A percentile compares a stretch with the other conserved stretches of the same genome.
phyloP scores from a whole-genome alignment of 2,888 invertebrate species.

The Odontocolon sp. region DNA sequence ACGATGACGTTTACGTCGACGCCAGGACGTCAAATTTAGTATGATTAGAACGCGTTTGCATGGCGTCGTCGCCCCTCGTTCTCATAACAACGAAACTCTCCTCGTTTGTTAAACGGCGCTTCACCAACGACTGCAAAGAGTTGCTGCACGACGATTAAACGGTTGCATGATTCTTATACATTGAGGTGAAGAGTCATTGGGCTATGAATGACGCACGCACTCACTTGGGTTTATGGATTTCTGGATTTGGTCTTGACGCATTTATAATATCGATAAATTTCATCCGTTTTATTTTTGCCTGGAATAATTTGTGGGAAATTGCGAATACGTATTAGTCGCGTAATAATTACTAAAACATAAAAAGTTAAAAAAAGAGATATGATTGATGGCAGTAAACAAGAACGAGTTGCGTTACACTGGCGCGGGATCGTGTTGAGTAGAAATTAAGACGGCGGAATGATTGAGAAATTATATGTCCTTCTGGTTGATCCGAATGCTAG shows the following conservation, averaged over 20 bases:
- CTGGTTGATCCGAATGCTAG: background rate
- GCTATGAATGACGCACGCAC: slow-evolving; percentile 33
- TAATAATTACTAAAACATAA: no score
- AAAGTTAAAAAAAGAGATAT: no score
- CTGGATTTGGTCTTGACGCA: slow-evolving; percentile 7
- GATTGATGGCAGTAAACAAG: no score
- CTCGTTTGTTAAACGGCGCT: slow-evolving; percentile 51
- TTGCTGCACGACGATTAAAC: slow-evolving; percentile 29
- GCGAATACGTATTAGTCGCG: background rate
- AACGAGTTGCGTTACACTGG: background rate
- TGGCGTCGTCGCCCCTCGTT: slow-evolving; percentile 25
- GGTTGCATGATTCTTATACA: slow-evolving; percentile 30
- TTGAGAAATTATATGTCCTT: background rate
- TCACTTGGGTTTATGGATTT: slow-evolving; percentile 25
- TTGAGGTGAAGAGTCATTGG: slow-evolving; percentile 41
- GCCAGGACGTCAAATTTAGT: slow-evolving; percentile 51
- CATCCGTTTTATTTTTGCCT: background rate
- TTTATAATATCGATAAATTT: slow-evolving; percentile 3
- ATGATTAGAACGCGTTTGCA: slow-evolving; percentile 54
- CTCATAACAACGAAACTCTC: slow-evolving; percentile 52
- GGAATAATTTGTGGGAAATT: background rate
- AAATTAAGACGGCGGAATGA: background rate
- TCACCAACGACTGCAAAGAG: slow-evolving; percentile 30
- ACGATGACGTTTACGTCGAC: slow-evolving; percentile 30
- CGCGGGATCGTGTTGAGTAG: background rate